Evolutionary conservation across 2,888 invertebrate genomes (phyloP).

Genomic region (Camptogramma bilineatum): DNA sequence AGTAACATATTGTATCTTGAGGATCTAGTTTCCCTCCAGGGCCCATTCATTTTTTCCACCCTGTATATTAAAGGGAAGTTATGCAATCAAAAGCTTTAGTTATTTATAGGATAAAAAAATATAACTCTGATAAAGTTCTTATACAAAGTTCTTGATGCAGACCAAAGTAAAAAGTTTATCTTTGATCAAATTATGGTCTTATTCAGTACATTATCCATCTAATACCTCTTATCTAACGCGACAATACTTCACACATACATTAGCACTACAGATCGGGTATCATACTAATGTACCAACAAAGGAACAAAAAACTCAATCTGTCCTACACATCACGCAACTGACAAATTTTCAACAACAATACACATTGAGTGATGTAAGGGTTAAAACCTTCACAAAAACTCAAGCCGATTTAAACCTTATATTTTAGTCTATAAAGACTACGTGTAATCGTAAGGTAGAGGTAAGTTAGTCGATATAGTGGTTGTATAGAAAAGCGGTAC

Average conservation of each 20-base stretch:
- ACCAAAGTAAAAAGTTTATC: constrained; percentile 24
- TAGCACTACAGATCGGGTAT: constrained; percentile 67
- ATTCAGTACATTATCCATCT: constrained; percentile 19
- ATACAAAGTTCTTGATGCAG: background rate
- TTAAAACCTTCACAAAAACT: constrained; percentile 59
- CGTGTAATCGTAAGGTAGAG: constrained; percentile 37
- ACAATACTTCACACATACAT: constrained; percentile 59
- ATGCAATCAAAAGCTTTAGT: background rate
- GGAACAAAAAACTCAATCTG: constrained; percentile 55
- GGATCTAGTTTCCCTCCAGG: too few relatives aligned
- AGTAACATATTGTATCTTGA: too few relatives aligned
- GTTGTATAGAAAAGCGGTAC: constrained; percentile 76
- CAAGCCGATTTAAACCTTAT: constrained; percentile 47
- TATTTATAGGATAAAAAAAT: background rate
- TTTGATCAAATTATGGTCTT: constrained; percentile 23
- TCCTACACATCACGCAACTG: constrained; percentile 77
- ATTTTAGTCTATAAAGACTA: constrained; percentile 22
- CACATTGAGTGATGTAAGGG: constrained; percentile 73
- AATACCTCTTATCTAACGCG: constrained; percentile 38
- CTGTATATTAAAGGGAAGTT: background rate
- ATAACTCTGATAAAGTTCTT: background rate
- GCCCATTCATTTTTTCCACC: too few relatives aligned
- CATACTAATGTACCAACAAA: constrained; percentile 70
- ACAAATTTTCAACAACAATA: constrained; percentile 81
- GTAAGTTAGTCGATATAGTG: constrained; percentile 54